These are phyloP conservation scores for Ephialtes manifestator DNA, from an alignment of 2,888 invertebrate species.

Conservation along the genomic window DNA sequence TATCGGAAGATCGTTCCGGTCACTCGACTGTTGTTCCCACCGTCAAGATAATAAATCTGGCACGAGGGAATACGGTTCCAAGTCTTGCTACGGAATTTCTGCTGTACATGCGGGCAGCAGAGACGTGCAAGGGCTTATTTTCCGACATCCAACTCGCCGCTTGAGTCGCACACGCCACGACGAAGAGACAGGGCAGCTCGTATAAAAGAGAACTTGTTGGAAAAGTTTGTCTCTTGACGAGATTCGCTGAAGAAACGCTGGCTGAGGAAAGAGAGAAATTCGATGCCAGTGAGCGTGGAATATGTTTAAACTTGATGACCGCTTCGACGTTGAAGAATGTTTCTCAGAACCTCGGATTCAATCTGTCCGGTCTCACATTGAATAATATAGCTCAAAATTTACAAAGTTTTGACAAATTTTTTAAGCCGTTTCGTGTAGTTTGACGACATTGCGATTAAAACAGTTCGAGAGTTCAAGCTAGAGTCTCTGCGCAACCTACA, in stretches of 20 bases:
- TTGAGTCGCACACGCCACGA: neutral
- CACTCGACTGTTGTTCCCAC: slow-evolving; percentile 65
- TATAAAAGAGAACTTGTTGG: slow-evolving; percentile 18
- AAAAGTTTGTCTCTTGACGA: slow-evolving; percentile 40
- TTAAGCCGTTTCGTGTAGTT: neutral
- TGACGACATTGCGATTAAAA: neutral
- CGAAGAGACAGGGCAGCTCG: slow-evolving; percentile 15
- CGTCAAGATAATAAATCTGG: slow-evolving; percentile 55
- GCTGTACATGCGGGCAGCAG: slow-evolving; percentile 1
- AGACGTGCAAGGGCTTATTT: slow-evolving; percentile 40
- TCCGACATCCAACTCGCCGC: slow-evolving; percentile 36
- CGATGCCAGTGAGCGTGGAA: neutral
- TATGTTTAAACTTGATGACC: slow-evolving; percentile 16
- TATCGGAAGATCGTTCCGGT: slow-evolving; percentile 59
- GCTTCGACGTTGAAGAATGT: neutral
- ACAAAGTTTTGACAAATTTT: neutral
- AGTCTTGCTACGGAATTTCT: slow-evolving; percentile 37
- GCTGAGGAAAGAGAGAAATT: neutral
- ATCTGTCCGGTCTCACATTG: neutral
- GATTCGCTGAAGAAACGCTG: neutral
- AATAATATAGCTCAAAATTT: slow-evolving; percentile 31
- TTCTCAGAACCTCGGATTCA: neutral
- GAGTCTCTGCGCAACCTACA: neutral
- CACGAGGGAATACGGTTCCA: slow-evolving; percentile 44
- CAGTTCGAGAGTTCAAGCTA: neutral